Percentiles rank a stretch among this genome's conserved stretches.
These are phyloP conservation scores for Triplophysa rosa DNA, from an alignment of 2,113 vertebrate species.

Conservation along the genomic window DNA sequence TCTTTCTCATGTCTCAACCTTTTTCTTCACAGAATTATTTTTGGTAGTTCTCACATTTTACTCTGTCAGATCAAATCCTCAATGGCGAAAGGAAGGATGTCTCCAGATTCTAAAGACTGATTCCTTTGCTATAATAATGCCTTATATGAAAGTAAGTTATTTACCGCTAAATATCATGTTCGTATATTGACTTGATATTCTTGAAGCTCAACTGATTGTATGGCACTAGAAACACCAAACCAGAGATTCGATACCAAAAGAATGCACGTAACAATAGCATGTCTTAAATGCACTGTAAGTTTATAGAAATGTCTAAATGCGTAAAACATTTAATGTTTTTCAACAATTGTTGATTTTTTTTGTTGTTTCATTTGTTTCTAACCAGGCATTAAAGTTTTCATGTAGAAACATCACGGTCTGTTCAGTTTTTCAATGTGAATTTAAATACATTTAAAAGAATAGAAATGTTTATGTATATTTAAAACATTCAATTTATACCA, in stretches of 20 bases:
- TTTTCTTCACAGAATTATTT: conserved; percentile 21
- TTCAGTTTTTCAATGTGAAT: too few relatives aligned
- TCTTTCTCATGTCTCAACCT: not conserved
- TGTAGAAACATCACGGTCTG: too few relatives aligned
- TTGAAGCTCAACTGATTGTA: too few relatives aligned
- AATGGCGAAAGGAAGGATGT: not conserved
- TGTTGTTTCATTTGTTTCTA: not conserved
- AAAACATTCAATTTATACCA: not conserved
- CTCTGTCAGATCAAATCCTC: not conserved
- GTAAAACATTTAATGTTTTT: not conserved
- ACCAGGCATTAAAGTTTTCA: not conserved
- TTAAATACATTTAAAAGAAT: not conserved
- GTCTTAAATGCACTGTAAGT: too few relatives aligned
- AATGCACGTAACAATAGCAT: too few relatives aligned
- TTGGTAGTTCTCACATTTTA: conserved; percentile 2
- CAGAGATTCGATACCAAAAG: too few relatives aligned
- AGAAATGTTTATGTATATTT: not conserved
- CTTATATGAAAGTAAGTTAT: not conserved
- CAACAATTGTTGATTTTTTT: not conserved
- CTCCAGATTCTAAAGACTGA: not conserved
- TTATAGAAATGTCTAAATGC: too few relatives aligned
- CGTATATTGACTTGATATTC: too few relatives aligned
- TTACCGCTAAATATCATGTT: not conserved
- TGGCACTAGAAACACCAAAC: too few relatives aligned
- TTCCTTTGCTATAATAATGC: not conserved